phyloP scores from a whole-genome alignment of 2,113 vertebrate species.

The Pollachius pollachius region DNA sequence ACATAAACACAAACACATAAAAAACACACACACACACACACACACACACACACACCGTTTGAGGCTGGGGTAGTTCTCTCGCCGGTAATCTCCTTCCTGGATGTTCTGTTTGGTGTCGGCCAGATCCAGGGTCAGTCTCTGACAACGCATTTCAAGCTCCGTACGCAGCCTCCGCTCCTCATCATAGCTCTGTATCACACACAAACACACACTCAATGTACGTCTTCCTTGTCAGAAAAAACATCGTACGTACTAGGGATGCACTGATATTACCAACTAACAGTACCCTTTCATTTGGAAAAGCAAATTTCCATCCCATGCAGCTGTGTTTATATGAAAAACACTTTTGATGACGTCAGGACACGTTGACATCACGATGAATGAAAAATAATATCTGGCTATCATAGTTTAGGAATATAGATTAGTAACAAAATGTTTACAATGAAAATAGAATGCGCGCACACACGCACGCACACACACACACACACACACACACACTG shows the following conservation, averaged over 20 bases:
- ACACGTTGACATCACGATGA: no score
- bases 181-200: constrained; percentile 81
- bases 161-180: constrained; percentile 82
- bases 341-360: no score
- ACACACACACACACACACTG: neutral
- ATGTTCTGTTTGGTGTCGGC: constrained; percentile 91
- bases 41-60: constrained; percentile 75
- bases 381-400: no score
- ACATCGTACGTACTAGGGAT: no score
- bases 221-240: no score
- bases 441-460: neutral
- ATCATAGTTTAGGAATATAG: no score
- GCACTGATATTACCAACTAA: no score
- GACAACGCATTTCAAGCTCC: constrained; percentile 86
- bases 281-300: no score
- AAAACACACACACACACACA: no score
- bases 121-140: constrained; percentile 86
- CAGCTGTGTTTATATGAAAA: no score
- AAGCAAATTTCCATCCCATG: no score
- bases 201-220: constrained; percentile 3
- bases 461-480: constrained; percentile 8
- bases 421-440: no score
- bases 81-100: constrained; percentile 87
- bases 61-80: constrained; percentile 90
- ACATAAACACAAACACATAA: neutral